Conservation (phyloP, 2,888 invertebrate species). For the Chymomyza amoena region DNA sequence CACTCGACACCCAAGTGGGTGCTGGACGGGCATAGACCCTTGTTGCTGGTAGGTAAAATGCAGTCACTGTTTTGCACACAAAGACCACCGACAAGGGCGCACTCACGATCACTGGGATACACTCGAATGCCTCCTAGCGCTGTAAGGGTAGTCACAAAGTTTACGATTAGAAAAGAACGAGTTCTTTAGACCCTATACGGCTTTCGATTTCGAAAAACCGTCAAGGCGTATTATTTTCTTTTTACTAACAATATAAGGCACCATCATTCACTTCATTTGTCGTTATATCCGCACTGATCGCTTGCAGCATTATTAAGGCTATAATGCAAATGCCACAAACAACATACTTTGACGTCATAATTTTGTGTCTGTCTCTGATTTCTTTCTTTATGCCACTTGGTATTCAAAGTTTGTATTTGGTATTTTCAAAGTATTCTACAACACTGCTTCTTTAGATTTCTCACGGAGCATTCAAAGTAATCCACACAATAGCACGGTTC, state of each 20-base stretch:
- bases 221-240: neutral
- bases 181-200: neutral
- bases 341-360: slow-evolving; percentile 49
- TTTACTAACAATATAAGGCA: slow-evolving; percentile 57
- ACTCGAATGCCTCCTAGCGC: slow-evolving; percentile 75
- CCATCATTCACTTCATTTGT: slow-evolving; percentile 72
- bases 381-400: slow-evolving; percentile 2
- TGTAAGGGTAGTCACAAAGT: slow-evolving; percentile 28
- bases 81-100: slow-evolving; percentile 75
- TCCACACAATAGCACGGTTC: slow-evolving; percentile 58
- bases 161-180: neutral
- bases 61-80: slow-evolving; percentile 75
- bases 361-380: slow-evolving; percentile 11
- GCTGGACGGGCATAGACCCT: slow-evolving; percentile 75
- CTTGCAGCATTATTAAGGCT: slow-evolving; percentile 44
- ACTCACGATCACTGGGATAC: slow-evolving; percentile 73
- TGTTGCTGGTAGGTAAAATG: slow-evolving; percentile 65
- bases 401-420: slow-evolving; percentile 1
- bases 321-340: slow-evolving; percentile 50
- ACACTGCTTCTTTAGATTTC: slow-evolving; percentile 4
- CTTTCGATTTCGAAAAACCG: too few relatives aligned
- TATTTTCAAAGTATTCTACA: slow-evolving; percentile 5
- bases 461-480: slow-evolving; percentile 29
- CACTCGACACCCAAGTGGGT: slow-evolving; percentile 74
- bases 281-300: slow-evolving; percentile 58